Conservation (phyloP, 1,140 invertebrate species). For the Apis dorsata region DNA sequence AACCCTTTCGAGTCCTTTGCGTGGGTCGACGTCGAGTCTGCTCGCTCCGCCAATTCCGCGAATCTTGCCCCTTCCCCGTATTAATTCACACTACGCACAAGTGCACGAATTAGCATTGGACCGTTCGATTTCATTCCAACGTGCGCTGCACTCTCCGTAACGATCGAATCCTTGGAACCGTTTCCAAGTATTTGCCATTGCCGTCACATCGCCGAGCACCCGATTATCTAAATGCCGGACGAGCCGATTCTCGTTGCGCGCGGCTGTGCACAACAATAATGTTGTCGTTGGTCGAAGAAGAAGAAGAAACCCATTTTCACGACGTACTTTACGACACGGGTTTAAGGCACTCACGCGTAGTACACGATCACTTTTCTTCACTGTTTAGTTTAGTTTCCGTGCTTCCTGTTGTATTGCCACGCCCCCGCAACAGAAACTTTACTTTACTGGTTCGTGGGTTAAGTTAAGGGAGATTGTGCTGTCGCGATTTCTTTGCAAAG, state of each 20-base stretch:
- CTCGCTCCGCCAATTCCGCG: conserved; percentile 1
- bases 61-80: neutral
- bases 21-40: neutral
- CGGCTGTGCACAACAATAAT: conserved; percentile 2
- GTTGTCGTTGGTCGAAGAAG: no score
- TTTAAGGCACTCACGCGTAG: no score
- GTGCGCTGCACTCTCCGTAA: neutral
- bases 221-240: conserved; percentile 38
- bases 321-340: neutral
- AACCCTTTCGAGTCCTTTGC: neutral
- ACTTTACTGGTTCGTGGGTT: no score
- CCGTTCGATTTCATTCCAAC: neutral
- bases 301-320: neutral
- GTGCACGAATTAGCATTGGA: conserved; percentile 17
- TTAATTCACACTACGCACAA: neutral
- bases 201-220: neutral
- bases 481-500: no score
- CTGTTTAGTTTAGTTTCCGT: no score
- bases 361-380: no score
- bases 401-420: no score
- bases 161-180: conserved; percentile 1
- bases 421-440: no score
- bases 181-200: neutral
- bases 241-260: neutral
- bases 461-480: no score